Evolutionary conservation across 1,140 invertebrate genomes (phyloP), one percentile per base, ranked within the genome.

Genomic region (Hyles euphorbiae): DNA sequence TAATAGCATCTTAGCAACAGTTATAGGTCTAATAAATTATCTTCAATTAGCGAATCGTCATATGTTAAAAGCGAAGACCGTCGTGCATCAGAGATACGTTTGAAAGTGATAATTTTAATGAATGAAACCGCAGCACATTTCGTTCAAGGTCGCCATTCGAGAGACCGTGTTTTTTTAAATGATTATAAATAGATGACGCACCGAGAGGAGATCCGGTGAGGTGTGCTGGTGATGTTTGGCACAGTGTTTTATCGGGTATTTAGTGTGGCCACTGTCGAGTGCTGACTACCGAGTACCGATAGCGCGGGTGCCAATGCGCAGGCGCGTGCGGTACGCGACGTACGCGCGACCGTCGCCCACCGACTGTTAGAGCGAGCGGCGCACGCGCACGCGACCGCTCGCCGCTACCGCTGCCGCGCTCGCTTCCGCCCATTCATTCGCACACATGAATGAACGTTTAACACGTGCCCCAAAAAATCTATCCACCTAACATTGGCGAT

Each of bases 131-230:
- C 46, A 61, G 54, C 64, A 64, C 44, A 61, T 69, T 56, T 52
- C 63, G 68, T 70, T 77, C 78, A 81, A 83, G 81, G 78, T 75
- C 73, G 76, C 50, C 61, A 50, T 67, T 64, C 51, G 65, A 61
- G 52, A 50, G 58, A 33, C 58, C 58, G 59, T 61, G 56, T 59
- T 56, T 54, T 51, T 62, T 58, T 62, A 58, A 58, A 61, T 58
- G 69, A 56, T 64, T 81, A 78, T 76, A 77, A 79, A 76, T 74
- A 77, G 69, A 72, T 67, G 72, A 82, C 81, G 78, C 78, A 83
- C 78, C 78, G 68, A 75, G 64, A 68, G 71, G 66, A 68, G 68
- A 71, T 76, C 74, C 74, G 73, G 65, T 66, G 69, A 66, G 46
- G 52, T 67, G 60, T 50, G 53, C 50, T 60, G 65, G 56, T 53